A percentile compares a stretch with the other conserved stretches of the same genome.
Evolutionary conservation across 2,113 vertebrate species (phyloP).

Genomic region (Xenotilapia caudafasciata): DNA sequence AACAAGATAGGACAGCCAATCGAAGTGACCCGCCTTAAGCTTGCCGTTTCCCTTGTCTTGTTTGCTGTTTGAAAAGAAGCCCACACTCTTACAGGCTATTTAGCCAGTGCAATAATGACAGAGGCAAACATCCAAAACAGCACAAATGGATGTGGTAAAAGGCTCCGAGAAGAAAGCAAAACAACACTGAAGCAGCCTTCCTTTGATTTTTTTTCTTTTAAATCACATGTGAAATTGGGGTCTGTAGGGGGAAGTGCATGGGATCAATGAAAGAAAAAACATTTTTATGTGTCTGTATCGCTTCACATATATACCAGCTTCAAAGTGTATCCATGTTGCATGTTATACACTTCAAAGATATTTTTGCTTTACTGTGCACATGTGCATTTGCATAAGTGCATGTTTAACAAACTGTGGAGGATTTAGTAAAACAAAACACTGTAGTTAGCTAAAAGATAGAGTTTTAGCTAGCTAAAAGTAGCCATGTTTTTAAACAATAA

Average conservation of each 20-base stretch:
- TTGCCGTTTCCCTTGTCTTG: not conserved
- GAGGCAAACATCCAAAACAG: slow-evolving; percentile 21
- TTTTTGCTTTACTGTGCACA: not conserved
- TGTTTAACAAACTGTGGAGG: not conserved
- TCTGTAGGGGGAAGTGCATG: not conserved
- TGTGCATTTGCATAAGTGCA: not conserved
- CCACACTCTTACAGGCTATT: slow-evolving; percentile 30
- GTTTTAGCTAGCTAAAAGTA: not conserved
- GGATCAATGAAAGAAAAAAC: not conserved
- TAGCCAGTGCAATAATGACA: slow-evolving; percentile 30
- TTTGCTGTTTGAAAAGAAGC: slow-evolving; percentile 36
- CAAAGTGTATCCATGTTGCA: not conserved
- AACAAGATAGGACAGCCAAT: slow-evolving; percentile 64
- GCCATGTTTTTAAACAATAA: not conserved
- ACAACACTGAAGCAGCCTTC: not conserved
- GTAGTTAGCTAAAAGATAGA: not conserved
- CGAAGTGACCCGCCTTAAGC: slow-evolving; percentile 47
- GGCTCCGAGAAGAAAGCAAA: not conserved
- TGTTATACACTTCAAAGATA: not conserved
- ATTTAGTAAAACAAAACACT: not conserved
- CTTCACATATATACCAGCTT: not conserved
- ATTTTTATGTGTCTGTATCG: not conserved
- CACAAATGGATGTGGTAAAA: slow-evolving; percentile 18
- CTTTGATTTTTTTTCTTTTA: not conserved
- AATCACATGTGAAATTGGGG: not conserved